A percentile compares a stretch with the other conserved stretches of the same genome.
Evolutionary conservation across 2,113 vertebrate genomes (phyloP).

Genomic region (Microtus richardsoni): DNA sequence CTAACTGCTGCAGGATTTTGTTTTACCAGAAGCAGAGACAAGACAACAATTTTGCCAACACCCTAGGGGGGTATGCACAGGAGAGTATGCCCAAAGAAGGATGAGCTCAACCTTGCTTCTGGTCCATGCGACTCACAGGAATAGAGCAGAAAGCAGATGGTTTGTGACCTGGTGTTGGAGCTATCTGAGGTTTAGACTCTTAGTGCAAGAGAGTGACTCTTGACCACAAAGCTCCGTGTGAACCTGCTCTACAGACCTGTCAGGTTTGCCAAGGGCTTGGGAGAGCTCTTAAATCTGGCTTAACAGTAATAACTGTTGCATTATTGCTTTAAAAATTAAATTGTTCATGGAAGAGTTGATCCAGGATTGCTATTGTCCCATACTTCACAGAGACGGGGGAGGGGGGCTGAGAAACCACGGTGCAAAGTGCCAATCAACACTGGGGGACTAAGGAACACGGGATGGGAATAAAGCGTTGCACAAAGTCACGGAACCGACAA

Average conservation of each 20-base stretch:
- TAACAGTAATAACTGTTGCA: background rate
- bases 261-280: background rate
- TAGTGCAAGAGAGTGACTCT: background rate
- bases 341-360: background rate
- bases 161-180: background rate
- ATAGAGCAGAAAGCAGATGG: background rate
- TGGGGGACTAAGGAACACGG: background rate
- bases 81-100: slow-evolving; percentile 59
- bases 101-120: background rate
- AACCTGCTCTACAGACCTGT: background rate
- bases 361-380: background rate
- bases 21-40: slow-evolving; percentile 73
- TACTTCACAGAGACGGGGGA: background rate
- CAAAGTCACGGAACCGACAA: background rate
- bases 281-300: background rate
- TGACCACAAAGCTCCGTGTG: background rate
- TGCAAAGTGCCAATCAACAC: background rate
- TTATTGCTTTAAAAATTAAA: background rate
- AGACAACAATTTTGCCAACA: slow-evolving; percentile 61
- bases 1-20: slow-evolving; percentile 85
- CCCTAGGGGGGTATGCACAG: slow-evolving; percentile 44
- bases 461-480: rapidly evolving
- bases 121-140: background rate
- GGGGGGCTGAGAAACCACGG: background rate
- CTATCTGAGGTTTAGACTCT: rapidly evolving